phyloP scores from a whole-genome alignment of 2,888 invertebrate species.

The Tinea trinotella region DNA sequence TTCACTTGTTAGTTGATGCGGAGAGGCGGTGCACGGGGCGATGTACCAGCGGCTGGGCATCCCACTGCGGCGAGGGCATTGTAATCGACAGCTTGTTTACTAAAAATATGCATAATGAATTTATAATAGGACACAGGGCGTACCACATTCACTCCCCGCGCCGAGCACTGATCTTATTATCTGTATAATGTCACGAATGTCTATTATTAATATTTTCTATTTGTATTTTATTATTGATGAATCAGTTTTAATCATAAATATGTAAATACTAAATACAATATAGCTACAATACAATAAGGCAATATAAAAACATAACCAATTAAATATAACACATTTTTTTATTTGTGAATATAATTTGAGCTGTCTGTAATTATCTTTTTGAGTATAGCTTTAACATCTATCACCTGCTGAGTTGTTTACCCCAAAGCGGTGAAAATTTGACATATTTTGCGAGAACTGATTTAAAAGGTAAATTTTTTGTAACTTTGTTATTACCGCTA shows the following conservation, averaged over 20 bases:
- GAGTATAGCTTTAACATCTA: background rate
- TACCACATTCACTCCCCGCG: conserved; percentile 2
- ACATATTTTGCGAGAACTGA: conserved; percentile 12
- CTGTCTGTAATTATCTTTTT: background rate
- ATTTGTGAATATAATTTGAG: background rate
- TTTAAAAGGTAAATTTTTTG: background rate
- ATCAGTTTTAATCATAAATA: background rate
- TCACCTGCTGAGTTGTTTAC: conserved; percentile 1
- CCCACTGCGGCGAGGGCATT: conserved; percentile 60
- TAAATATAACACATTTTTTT: background rate
- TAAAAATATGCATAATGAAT: conserved; percentile 73
- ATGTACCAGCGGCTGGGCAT: conserved; percentile 56
- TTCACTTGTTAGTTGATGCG: background rate
- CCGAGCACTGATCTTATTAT: conserved; percentile 10
- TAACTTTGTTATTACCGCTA: background rate
- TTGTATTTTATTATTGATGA: background rate
- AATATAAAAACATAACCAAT: background rate
- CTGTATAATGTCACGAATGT: conserved; percentile 5
- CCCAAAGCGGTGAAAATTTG: conserved; percentile 11
- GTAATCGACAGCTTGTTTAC: conserved; percentile 73
- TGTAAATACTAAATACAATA: background rate
- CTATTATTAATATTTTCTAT: conserved; percentile 1
- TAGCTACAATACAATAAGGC: too few species aligned
- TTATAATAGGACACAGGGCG: conserved; percentile 50
- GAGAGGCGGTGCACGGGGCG: conserved; percentile 35